Evolutionary conservation across 2,113 vertebrate species (phyloP).

Genomic region (Scytalopus superciliaris): DNA sequence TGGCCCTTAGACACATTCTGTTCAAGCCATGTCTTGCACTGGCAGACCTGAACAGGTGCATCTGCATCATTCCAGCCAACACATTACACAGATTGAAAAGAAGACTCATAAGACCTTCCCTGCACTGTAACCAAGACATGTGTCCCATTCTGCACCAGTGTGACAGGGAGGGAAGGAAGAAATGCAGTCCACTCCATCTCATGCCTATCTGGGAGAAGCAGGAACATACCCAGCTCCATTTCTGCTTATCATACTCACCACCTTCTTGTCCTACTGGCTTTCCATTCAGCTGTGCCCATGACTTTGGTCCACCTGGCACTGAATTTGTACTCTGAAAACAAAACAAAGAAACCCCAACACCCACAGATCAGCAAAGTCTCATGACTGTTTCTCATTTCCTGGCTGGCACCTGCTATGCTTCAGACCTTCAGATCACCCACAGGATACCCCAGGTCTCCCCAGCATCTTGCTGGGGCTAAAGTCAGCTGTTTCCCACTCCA

Average conservation of each 20-base stretch:
- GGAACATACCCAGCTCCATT: not conserved
- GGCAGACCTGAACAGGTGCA: not conserved
- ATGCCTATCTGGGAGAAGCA: not conserved
- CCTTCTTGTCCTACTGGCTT: conserved; percentile 97
- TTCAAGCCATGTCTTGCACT: not conserved
- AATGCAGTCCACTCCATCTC: not conserved
- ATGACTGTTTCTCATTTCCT: not conserved
- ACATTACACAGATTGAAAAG: not conserved
- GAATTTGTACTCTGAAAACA: conserved; percentile 89
- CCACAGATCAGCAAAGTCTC: not conserved
- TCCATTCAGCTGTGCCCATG: conserved; percentile 99
- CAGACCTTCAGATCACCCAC: not conserved
- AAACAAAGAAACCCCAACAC: not conserved
- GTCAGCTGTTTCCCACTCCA: not conserved
- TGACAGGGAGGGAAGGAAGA: not conserved
- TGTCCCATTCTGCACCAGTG: not conserved
- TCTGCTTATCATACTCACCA: conserved; percentile 77
- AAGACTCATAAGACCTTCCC: not conserved
- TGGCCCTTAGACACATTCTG: not conserved
- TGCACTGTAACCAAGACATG: not conserved
- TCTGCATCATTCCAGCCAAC: not conserved
- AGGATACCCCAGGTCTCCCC: not conserved
- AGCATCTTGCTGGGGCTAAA: not conserved
- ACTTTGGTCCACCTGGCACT: conserved; percentile 97
- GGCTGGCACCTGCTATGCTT: not conserved